Percentiles rank a stretch among this genome's conserved stretches.
Conservation (phyloP, 1,140 invertebrate genomes). For the Zaprionus inermis region DNA sequence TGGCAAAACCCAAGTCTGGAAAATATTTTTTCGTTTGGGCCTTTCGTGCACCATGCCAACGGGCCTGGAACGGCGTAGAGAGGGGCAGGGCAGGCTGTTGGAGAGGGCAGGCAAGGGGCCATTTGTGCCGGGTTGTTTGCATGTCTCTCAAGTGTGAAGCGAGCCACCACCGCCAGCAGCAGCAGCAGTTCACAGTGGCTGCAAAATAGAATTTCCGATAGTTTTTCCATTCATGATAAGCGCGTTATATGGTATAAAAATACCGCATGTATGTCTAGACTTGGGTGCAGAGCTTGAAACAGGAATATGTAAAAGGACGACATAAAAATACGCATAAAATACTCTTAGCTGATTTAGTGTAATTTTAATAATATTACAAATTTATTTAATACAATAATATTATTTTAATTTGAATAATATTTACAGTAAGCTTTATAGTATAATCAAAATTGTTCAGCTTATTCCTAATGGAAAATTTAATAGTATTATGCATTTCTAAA, state of each 20-base stretch:
- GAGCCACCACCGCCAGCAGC: conserved; percentile 24
- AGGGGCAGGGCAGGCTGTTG: not conserved
- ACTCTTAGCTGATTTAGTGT: no score
- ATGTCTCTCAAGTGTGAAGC: conserved; percentile 52
- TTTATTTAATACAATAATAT: no score
- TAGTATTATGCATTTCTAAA: no score
- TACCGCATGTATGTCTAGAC: no score
- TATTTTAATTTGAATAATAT: no score
- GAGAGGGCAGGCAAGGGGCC: not conserved
- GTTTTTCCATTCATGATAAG: not conserved
- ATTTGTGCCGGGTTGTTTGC: conserved; percentile 44
- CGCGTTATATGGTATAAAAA: not conserved
- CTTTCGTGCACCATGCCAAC: conserved; percentile 82
- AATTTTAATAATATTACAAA: no score
- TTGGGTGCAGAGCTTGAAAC: no score
- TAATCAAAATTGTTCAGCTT: no score
- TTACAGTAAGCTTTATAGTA: no score
- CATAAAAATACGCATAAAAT: no score
- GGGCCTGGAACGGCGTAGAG: conserved; percentile 1
- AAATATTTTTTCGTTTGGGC: conserved; percentile 75
- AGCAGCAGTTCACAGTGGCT: conserved; percentile 32
- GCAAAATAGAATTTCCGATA: not conserved
- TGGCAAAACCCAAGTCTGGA: conserved; percentile 33
- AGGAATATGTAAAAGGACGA: no score
- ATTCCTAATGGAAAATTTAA: no score